Evolutionary conservation across 2,113 vertebrate genomes (phyloP).

Genomic region (Hyperopisus bebe): DNA sequence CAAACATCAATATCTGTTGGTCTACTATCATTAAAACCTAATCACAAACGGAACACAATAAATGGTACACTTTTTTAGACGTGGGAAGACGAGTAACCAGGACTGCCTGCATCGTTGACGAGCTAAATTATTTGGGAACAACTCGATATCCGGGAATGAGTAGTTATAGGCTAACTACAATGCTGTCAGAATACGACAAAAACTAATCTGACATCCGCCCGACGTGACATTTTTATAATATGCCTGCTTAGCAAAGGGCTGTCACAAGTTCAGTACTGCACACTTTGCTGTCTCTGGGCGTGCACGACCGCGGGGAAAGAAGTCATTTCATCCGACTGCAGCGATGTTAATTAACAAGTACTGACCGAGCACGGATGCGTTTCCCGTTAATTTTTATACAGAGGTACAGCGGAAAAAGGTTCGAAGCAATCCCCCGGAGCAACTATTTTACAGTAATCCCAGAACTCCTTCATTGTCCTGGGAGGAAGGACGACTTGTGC

Average conservation of each 20-base stretch:
- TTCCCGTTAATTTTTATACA: not conserved
- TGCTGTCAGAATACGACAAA: not conserved
- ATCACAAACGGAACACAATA: not conserved
- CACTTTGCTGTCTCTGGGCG: not conserved
- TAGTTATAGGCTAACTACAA: not conserved
- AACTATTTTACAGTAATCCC: no score
- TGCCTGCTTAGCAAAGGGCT: not conserved
- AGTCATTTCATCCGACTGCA: not conserved
- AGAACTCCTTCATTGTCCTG: conserved; percentile 46
- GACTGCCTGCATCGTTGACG: not conserved
- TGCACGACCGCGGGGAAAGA: not conserved
- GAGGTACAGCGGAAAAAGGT: no score
- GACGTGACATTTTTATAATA: not conserved
- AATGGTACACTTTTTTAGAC: not conserved
- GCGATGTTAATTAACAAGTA: not conserved
- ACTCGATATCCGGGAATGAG: not conserved
- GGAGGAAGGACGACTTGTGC: conserved; percentile 49
- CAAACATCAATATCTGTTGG: no score
- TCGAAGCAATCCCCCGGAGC: no score
- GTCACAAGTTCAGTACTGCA: not conserved
- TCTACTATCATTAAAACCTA: no score
- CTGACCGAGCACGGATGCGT: not conserved
- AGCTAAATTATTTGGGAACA: not conserved
- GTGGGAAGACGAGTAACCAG: not conserved
- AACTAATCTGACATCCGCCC: not conserved